phyloP scores from a whole-genome alignment of 2,113 vertebrate genomes.

The Haemorhous mexicanus region DNA sequence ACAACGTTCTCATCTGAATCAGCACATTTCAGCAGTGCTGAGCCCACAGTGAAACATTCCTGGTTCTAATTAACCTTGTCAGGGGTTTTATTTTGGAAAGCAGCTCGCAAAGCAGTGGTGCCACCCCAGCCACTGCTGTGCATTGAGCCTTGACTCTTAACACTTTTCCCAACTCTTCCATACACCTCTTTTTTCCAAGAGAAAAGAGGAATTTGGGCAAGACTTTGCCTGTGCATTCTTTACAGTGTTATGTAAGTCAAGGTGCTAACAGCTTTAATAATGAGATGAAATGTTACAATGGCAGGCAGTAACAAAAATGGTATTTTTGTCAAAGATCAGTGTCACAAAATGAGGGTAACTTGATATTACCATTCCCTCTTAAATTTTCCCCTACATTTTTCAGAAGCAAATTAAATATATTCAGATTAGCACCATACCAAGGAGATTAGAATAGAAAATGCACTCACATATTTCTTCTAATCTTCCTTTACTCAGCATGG shows the following conservation, averaged over 20 bases:
- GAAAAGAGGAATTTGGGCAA: not conserved
- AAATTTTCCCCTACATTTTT: not conserved
- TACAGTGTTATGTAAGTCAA: not conserved
- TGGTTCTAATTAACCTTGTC: not conserved
- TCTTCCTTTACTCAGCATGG: not conserved
- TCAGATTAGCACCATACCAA: not conserved
- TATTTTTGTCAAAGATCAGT: not conserved
- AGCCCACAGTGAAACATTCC: not conserved
- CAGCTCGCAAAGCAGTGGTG: not conserved
- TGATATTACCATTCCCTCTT: not conserved
- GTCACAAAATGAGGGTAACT: not conserved
- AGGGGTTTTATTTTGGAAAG: not conserved
- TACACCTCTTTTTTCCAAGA: not conserved
- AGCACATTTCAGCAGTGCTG: constrained; percentile 5
- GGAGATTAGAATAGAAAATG: not conserved
- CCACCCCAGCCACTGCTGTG: not conserved
- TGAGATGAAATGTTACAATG: not conserved
- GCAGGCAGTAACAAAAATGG: not conserved
- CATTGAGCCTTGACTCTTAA: not conserved
- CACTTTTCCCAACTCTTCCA: not conserved
- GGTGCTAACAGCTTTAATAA: not conserved
- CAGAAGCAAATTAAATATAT: not conserved
- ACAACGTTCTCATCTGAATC: not conserved
- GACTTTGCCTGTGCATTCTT: not conserved
- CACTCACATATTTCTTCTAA: not conserved